phyloP scores from a whole-genome alignment of 1,140 invertebrate genomes.

The Sinella curviseta region DNA sequence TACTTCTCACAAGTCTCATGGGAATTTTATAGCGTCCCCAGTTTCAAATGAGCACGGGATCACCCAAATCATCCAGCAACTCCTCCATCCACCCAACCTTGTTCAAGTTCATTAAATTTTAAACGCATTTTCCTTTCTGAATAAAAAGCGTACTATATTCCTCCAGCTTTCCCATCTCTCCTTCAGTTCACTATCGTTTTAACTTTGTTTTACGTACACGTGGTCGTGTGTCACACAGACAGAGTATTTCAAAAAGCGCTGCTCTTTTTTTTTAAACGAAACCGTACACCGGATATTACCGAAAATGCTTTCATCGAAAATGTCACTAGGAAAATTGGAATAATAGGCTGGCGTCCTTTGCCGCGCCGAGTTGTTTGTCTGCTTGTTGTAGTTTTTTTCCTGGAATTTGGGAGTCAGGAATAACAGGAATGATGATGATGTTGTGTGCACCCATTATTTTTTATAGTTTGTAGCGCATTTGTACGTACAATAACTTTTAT shows the following conservation, averaged over 20 bases:
- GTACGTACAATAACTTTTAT: too few relatives aligned
- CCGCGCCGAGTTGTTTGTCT: too few relatives aligned
- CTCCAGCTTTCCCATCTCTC: background rate
- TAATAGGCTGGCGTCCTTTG: background rate
- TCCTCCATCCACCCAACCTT: background rate
- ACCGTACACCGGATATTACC: slow-evolving; percentile 17
- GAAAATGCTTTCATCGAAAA: slow-evolving; percentile 11
- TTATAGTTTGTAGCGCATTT: too few relatives aligned
- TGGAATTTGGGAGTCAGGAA: too few relatives aligned
- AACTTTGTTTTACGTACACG: background rate
- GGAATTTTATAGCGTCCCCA: background rate
- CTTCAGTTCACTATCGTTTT: background rate
- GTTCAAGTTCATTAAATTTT: slow-evolving; percentile 28
- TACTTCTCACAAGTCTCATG: background rate
- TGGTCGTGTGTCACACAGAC: background rate
- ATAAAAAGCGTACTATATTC: background rate
- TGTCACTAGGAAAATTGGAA: slow-evolving; percentile 7
- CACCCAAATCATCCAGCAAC: slow-evolving; percentile 14
- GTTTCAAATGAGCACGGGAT: background rate
- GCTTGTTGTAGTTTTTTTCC: too few relatives aligned
- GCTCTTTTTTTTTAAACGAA: background rate
- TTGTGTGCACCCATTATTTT: too few relatives aligned
- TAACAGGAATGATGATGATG: too few relatives aligned
- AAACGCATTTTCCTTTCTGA: slow-evolving; percentile 12
- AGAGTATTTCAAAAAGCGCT: background rate